phyloP scores from a whole-genome alignment of 2,888 invertebrate species.

The Meiosimyza platycephala region DNA sequence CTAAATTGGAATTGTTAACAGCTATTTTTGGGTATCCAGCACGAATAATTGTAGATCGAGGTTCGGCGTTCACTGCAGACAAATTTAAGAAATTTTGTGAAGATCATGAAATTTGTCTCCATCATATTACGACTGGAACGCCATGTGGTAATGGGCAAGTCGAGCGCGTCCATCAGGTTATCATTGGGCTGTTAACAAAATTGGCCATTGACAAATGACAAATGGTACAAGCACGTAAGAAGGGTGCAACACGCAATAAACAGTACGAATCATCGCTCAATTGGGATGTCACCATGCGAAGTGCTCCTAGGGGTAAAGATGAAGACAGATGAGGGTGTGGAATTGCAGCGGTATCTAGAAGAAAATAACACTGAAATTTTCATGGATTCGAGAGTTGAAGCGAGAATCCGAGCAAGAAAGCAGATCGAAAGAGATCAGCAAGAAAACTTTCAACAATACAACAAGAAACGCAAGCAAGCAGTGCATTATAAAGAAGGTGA shows the following conservation, averaged over 20 bases:
- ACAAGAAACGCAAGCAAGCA: slow-evolving; percentile 38
- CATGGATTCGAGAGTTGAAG: slow-evolving; percentile 33
- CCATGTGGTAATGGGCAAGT: slow-evolving; percentile 35
- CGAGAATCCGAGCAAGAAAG: slow-evolving; percentile 35
- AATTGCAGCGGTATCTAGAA: slow-evolving; percentile 1
- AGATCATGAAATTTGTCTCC: neutral
- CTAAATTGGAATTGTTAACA: slow-evolving; percentile 9
- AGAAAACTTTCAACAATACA: slow-evolving; percentile 42
- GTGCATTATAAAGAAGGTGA: slow-evolving; percentile 40
- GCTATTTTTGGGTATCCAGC: slow-evolving; percentile 31
- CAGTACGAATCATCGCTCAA: no score
- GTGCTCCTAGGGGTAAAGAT: slow-evolving; percentile 47
- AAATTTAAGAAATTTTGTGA: slow-evolving; percentile 24
- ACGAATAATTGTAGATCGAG: slow-evolving; percentile 19
- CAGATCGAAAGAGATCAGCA: slow-evolving; percentile 38
- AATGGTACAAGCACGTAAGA: no score
- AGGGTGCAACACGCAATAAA: no score
- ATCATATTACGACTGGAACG: neutral
- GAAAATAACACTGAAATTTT: slow-evolving; percentile 35
- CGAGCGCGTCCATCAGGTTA: no score
- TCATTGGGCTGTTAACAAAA: no score
- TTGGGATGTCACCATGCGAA: slow-evolving; percentile 52
- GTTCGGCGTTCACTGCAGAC: no score
- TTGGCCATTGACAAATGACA: no score
- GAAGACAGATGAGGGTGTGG: slow-evolving; percentile 24